These are phyloP conservation scores for Tinea trinotella DNA, from an alignment of 2,888 invertebrate genomes.

Conservation along the genomic window DNA sequence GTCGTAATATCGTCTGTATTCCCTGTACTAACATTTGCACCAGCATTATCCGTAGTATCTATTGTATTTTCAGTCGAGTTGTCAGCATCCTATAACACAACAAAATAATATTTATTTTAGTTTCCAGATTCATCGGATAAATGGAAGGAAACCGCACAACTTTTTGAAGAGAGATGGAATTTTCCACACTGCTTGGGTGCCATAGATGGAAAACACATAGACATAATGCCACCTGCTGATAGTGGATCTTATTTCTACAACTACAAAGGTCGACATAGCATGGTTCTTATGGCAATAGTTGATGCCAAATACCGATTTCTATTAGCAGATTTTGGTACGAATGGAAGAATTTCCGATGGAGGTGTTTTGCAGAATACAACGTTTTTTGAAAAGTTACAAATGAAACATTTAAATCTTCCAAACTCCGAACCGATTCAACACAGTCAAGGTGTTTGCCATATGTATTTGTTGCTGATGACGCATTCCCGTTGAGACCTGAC, in stretches of 20 bases:
- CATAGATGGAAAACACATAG: slow-evolving; percentile 30
- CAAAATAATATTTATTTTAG: slow-evolving; percentile 25
- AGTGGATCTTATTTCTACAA: slow-evolving; percentile 27
- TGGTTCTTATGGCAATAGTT: slow-evolving; percentile 28
- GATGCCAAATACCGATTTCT: slow-evolving; percentile 26
- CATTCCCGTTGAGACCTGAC: slow-evolving; percentile 22
- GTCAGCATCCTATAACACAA: too few species aligned
- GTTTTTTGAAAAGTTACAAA: slow-evolving; percentile 21
- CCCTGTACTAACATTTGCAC: slow-evolving; percentile 22
- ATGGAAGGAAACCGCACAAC: slow-evolving; percentile 24
- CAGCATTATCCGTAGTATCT: slow-evolving; percentile 23
- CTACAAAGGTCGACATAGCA: slow-evolving; percentile 28
- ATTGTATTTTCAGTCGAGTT: too few species aligned
- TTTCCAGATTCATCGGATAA: slow-evolving; percentile 22
- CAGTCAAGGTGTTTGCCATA: slow-evolving; percentile 22
- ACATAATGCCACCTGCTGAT: slow-evolving; percentile 23
- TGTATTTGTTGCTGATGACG: slow-evolving; percentile 25
- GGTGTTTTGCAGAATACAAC: slow-evolving; percentile 22
- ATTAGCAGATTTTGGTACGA: slow-evolving; percentile 25
- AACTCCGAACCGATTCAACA: slow-evolving; percentile 18
- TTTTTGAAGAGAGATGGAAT: slow-evolving; percentile 25
- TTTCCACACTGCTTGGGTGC: slow-evolving; percentile 28
- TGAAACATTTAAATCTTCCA: slow-evolving; percentile 20
- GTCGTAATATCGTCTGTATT: too few species aligned
- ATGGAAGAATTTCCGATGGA: slow-evolving; percentile 25